phyloP scores from a whole-genome alignment of 2,113 vertebrate genomes.

The Chloebia gouldiae region DNA sequence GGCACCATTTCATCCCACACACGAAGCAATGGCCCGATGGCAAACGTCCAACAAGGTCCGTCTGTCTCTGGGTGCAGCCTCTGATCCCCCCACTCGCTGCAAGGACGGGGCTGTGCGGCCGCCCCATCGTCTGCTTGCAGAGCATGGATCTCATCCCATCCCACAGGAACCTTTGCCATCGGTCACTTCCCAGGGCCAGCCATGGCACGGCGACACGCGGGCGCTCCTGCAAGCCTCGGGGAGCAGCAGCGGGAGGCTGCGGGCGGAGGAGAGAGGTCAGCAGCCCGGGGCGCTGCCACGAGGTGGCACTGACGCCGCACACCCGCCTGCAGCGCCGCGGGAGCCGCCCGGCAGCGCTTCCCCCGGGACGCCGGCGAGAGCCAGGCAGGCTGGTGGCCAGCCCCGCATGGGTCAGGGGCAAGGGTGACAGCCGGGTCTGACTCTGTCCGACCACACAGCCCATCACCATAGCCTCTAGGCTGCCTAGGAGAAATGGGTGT shows the following conservation, averaged over 20 bases:
- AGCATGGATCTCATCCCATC: rapidly evolving
- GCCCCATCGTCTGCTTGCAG: rapidly evolving
- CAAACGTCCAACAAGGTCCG: rapidly evolving
- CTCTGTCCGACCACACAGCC: rapidly evolving
- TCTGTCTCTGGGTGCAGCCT: not conserved
- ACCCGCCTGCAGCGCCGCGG: rapidly evolving
- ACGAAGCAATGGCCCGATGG: rapidly evolving
- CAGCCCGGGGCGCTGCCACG: not conserved
- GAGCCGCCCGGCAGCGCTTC: not conserved
- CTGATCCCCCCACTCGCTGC: not conserved
- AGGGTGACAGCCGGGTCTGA: not conserved
- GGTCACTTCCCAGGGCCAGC: not conserved
- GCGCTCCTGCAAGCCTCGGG: rapidly evolving
- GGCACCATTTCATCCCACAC: not conserved
- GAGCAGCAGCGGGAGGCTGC: not conserved
- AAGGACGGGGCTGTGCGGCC: not conserved
- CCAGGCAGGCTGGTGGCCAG: not conserved
- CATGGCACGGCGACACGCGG: rapidly evolving
- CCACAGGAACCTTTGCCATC: not conserved
- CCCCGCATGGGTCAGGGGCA: not conserved
- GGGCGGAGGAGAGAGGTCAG: not conserved
- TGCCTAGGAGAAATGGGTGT: not conserved
- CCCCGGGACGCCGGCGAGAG: not conserved
- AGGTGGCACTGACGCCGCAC: not conserved
- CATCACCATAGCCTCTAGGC: not conserved